Base-by-base conservation (phyloP, 2,888 invertebrate species). In the Tachina fera region DNA sequence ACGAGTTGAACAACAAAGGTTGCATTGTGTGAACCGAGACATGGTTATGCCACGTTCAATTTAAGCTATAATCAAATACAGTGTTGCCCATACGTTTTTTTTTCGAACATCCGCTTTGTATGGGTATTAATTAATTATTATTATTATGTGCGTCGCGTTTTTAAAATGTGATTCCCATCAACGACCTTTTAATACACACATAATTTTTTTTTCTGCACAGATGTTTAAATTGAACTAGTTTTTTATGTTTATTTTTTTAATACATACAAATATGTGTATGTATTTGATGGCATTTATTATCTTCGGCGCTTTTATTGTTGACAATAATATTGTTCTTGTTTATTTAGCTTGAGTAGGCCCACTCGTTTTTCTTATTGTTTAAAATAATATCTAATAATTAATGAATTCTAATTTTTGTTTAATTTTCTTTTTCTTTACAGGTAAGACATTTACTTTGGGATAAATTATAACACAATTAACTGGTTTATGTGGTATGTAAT, bases 361-460 rank as follows among this genome's bases (percentile, higher is more conserved):
- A 78, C 84, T 76, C 74, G 65, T 51, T 78, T 74, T 67, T 70
- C 53, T 43, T 76, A 71, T 77, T 72, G 19, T 68, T 74, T 58
- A 65, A 51, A 4, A 76, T 53, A 56, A 49, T 22, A 22, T 22
- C 22, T 65, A 60, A 53, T 68, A 65, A 61, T 70, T 79, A 75
- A 80, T 65, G 56, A 74, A 75, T 75, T 74, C 56, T 70, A 61
- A 68, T 22, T 63, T 63, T 81, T 61, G 10, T 80, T 76, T 74
- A 56, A 31, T 80, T 76, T 80, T 47, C 16, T 79, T 61, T 81
- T 65, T 81, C 67, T 76, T 87, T 87, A 0, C 81, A 88, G 87
- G 87, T 88, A 88, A 88, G 87, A 80, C 87, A 88, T 88, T 83
- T 83, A 75, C 86, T 79, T 83, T 63, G 65, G 49, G 31, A 49